phyloP scores from a whole-genome alignment of 2,113 vertebrate genomes.

The Grantiella picta region DNA sequence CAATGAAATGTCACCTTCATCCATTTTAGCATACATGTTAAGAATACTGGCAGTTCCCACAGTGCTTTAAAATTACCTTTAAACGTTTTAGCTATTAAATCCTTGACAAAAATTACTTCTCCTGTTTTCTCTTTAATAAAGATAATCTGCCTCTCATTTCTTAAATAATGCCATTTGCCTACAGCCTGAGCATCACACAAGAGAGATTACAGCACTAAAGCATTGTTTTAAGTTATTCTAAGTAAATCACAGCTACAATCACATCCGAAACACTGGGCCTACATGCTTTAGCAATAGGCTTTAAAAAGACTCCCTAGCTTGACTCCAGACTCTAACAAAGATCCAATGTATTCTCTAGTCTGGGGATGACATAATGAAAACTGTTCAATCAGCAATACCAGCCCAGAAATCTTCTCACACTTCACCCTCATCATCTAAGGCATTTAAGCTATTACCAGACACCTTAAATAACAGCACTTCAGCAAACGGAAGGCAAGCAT shows the following conservation, averaged over 20 bases:
- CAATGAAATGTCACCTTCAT: conserved; percentile 29
- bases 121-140: background rate
- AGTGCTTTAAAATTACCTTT: background rate
- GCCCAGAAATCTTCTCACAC: background rate
- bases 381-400: background rate
- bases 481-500: background rate
- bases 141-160: background rate
- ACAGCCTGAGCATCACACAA: background rate
- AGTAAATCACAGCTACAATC: background rate
- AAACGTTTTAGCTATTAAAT: background rate
- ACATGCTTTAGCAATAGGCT: background rate
- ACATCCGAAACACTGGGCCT: background rate
- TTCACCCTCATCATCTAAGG: background rate
- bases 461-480: background rate
- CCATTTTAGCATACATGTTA: background rate
- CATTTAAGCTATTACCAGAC: background rate
- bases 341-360: background rate
- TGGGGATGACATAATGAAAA: background rate
- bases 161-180: background rate
- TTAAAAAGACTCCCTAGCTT: background rate
- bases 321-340: background rate
- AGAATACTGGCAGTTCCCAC: background rate
- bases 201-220: background rate
- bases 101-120: background rate
- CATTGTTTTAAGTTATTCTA: background rate